A percentile compares a stretch with the other conserved stretches of the same genome.
Evolutionary conservation across 2,888 invertebrate genomes (phyloP).

Genomic region (Lepidonotus clava): DNA sequence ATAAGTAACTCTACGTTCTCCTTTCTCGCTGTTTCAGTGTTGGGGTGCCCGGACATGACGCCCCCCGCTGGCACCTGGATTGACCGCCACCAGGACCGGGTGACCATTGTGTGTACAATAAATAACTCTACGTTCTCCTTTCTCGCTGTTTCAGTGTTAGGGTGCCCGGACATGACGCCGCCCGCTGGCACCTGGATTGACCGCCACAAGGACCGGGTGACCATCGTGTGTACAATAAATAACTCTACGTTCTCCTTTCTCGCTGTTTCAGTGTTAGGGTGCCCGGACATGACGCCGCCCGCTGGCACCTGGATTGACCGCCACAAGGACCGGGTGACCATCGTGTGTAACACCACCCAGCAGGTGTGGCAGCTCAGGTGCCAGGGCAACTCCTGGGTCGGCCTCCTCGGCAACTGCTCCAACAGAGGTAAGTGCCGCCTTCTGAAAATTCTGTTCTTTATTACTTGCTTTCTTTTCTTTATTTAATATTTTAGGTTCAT

Average conservation of each 20-base stretch:
- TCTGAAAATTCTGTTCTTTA: too few species aligned
- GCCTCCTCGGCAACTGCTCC: constrained; percentile 55
- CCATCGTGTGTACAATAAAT: constrained; percentile 53
- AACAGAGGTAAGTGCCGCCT: constrained; percentile 25
- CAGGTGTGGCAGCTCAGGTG: constrained; percentile 53
- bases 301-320: constrained; percentile 50
- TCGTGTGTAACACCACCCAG: constrained; percentile 51
- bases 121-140: too few species aligned
- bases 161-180: constrained; percentile 52
- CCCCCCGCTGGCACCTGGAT: constrained; percentile 46
- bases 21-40: constrained; percentile 49
- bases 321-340: constrained; percentile 29
- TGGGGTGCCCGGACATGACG: constrained; percentile 53
- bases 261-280: constrained; percentile 54
- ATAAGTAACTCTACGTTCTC: too few species aligned
- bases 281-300: constrained; percentile 50
- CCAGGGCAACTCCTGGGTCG: constrained; percentile 54
- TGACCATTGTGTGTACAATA: constrained; percentile 51
- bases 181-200: constrained; percentile 48
- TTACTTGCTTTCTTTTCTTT: too few species aligned
- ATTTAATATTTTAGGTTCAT: too few species aligned
- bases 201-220: constrained; percentile 32
- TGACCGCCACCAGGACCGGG: constrained; percentile 35
- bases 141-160: constrained; percentile 51
- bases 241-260: too few species aligned